Conservation (phyloP, 37 sponge, comb jelly and placozoan genomes). For the Geodia barretti region DNA sequence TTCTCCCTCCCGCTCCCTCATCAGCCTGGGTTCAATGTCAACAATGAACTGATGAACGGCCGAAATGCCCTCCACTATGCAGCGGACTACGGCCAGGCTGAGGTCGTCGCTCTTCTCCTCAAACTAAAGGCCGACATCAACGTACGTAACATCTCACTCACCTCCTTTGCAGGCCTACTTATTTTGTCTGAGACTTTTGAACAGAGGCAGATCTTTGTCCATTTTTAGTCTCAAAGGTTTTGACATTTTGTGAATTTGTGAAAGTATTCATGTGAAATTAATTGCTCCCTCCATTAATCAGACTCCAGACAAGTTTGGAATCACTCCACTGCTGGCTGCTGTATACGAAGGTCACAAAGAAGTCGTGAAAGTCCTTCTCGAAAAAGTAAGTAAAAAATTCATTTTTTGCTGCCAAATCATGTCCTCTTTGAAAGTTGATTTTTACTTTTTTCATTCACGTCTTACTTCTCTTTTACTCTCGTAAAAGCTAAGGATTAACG, state of each 20-base stretch:
- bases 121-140: slow-evolving; percentile 72
- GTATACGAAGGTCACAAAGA: slow-evolving; percentile 83
- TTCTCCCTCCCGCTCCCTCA: not conserved
- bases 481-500: too few relatives aligned
- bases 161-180: too few relatives aligned
- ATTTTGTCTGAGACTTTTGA: too few relatives aligned
- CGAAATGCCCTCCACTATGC: slow-evolving; percentile 85
- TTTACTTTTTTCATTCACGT: too few relatives aligned
- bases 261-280: too few relatives aligned
- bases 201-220: too few relatives aligned
- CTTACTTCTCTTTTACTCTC: too few relatives aligned
- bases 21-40: slow-evolving; percentile 47
- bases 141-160: slow-evolving; percentile 39
- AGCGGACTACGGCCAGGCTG: slow-evolving; percentile 86
- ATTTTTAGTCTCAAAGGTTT: too few relatives aligned
- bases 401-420: not conserved
- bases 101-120: slow-evolving; percentile 70
- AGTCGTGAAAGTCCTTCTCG: slow-evolving; percentile 66
- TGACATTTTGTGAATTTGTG: too few relatives aligned
- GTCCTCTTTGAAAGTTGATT: too few relatives aligned
- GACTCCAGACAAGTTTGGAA: slow-evolving; percentile 88
- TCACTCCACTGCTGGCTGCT: slow-evolving; percentile 89
- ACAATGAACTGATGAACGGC: slow-evolving; percentile 67
- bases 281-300: too few relatives aligned
- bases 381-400: slow-evolving; percentile 26